Base-by-base conservation (phyloP, 1,140 invertebrate species). In the Tetraneura akinire region DNA sequence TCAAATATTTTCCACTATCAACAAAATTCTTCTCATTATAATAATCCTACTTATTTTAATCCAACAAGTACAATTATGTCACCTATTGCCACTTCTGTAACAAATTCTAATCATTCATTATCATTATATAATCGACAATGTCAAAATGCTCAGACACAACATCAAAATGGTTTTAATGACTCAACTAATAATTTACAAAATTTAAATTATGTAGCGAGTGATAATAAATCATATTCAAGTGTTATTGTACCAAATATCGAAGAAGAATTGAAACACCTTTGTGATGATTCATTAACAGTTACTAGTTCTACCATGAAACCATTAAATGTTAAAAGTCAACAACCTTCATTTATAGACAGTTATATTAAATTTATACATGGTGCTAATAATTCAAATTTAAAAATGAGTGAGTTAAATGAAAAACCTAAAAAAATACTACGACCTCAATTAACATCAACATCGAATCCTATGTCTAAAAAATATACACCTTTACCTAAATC, bases 241-340 rank as follows among this genome's bases (percentile, higher is more conserved):
- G 92, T 94, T 82, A 92, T 93, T 83, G 92, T 93, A 83, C 92
- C 92, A 81, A 92, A 93, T 88, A 93, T 94, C 85, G 92, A 93
- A 86, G 92, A 94, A 86, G 92, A 94, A 87, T 87, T 94, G 84
- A 91, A 91, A 85, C 93, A 92, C 86, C 87, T 94, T 85, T 87
- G 88, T 71, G 68, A 71, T 29, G 23, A 51, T 11, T n/a, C 68
- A n/a, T n/a, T n/a, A 21, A 37, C n/a, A 42, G 21, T 45, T 11
- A 18, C 8, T 29, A 51, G 10, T 18, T 14, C 9, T 18, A 51
- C 1, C 9, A 16, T n/a, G 49, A 71, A 71, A 71, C 68, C 23
- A 32, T 51, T 71, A 11, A 71, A 71, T 51, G 29, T 16, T 0
- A 23, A 5, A 10, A n/a, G 3, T 26, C 45, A 71, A 51, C n/a